Base-by-base conservation (phyloP, 1,140 invertebrate genomes). In the Galendromus occidentalis region DNA sequence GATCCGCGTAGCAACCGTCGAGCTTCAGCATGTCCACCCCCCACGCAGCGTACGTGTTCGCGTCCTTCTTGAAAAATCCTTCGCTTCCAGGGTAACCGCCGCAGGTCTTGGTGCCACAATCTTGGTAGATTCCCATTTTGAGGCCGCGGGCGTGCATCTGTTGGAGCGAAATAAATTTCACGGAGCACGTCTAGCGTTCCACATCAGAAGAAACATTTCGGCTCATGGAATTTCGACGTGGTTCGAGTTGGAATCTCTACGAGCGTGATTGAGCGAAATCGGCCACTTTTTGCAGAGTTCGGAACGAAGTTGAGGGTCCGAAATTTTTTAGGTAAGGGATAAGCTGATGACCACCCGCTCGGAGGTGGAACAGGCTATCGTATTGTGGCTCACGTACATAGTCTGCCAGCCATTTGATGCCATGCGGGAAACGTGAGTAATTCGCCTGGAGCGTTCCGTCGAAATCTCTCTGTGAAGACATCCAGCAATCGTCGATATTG, bases 111-210 rank as follows among this genome's bases (percentile, higher is more conserved):
- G 86, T 91, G 1, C 94, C 94, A 77, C 86, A 95, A 75, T 97
- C 92, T 75, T 94, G 90, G 74, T 98, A 98, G 67, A 97, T 94
- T 20, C 93, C 94, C 73, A 98, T 90, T 76, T 95, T 96, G 1
- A 98, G 77, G 47, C 89, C 91, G 78, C 86, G 88, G 7, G 83
- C 82, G 78, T 98, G 93, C 69, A 97, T 81, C 91, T 95, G 75
- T 33, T n/a, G 33, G 9, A 6, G 9, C 33, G 33, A 39, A 39
- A 6, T 39, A 4, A 39, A 39, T 39, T 39, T 39, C 4, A 9
- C 33, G 33, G 33, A 39, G n/a, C n/a, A n/a, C n/a, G n/a, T n/a
- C n/a, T n/a, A n/a, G n/a, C n/a, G n/a, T n/a, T n/a, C n/a, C n/a
- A n/a, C n/a, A n/a, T n/a, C n/a, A 39, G 9, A 39, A 4, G 33